phyloP scores from a whole-genome alignment of 1,140 invertebrate species.

The Tetraneura akinire region DNA sequence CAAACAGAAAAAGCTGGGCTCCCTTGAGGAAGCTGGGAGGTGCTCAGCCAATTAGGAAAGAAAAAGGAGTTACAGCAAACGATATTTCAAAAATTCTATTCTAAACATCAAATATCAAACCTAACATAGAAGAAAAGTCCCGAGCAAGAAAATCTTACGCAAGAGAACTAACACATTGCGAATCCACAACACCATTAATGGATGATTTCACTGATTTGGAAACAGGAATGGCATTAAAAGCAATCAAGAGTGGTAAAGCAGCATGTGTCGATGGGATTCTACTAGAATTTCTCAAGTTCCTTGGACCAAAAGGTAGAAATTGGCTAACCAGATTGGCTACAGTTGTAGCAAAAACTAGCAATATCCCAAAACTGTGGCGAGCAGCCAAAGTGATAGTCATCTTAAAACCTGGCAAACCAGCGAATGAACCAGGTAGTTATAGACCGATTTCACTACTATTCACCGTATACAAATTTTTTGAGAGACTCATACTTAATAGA shows the following conservation, averaged over 20 bases:
- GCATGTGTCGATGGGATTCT: too few species aligned
- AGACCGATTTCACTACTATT: constrained; percentile 42
- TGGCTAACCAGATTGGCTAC: too few species aligned
- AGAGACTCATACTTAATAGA: constrained; percentile 38
- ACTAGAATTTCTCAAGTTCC: too few species aligned
- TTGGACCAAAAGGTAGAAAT: too few species aligned
- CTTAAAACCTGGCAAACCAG: constrained; percentile 41
- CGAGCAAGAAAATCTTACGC: too few species aligned
- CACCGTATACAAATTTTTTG: constrained; percentile 26
- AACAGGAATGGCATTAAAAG: too few species aligned
- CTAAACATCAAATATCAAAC: constrained; percentile 14
- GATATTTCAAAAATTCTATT: neutral
- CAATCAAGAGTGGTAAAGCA: too few species aligned
- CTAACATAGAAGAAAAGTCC: neutral
- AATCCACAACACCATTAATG: neutral
- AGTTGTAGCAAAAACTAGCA: too few species aligned
- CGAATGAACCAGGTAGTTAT: constrained; percentile 28
- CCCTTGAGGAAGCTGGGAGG: neutral
- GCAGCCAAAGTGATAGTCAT: constrained; percentile 36
- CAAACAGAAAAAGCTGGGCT: constrained; percentile 32
- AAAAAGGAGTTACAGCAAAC: neutral
- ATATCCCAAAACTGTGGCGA: too few species aligned
- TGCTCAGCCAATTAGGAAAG: neutral
- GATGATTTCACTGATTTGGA: too few species aligned
- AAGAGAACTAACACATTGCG: too few species aligned